Evolutionary conservation across 2,888 invertebrate species (phyloP).

Genomic region (Lasioglossum morio): DNA sequence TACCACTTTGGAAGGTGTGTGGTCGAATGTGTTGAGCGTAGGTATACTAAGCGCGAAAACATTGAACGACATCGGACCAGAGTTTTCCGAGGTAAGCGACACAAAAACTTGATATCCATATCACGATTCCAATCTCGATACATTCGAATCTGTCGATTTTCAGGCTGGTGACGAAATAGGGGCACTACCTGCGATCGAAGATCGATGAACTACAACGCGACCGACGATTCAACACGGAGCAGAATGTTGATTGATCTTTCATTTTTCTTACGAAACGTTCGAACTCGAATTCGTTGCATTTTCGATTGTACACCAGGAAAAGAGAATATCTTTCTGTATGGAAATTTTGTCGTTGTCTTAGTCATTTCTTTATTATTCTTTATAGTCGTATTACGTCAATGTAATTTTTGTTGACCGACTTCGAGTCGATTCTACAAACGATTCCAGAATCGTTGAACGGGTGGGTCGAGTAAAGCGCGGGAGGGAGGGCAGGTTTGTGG

Average conservation of each 20-base stretch:
- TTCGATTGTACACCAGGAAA: background rate
- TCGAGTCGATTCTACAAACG: conserved; percentile 2
- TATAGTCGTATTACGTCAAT: background rate
- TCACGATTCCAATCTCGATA: background rate
- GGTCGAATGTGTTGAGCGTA: conserved; percentile 12
- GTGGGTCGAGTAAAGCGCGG: background rate
- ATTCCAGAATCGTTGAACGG: background rate
- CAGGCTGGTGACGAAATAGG: background rate
- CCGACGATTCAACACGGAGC: background rate
- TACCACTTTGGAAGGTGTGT: conserved; percentile 85
- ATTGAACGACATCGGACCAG: conserved; percentile 5
- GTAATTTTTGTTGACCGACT: conserved; percentile 5
- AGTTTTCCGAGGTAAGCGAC: background rate
- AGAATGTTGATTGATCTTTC: background rate
- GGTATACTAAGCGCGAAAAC: background rate
- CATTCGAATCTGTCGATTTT: background rate
- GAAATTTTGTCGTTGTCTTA: background rate
- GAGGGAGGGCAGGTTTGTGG: background rate
- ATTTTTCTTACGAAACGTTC: background rate
- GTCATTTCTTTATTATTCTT: background rate
- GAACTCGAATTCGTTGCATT: background rate
- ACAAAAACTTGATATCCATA: background rate
- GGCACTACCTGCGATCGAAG: background rate
- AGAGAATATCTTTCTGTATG: background rate
- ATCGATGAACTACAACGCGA: background rate